Base-by-base conservation (phyloP, 2,797 vertebrate genomes). In the Leucoraja ocellata region DNA sequence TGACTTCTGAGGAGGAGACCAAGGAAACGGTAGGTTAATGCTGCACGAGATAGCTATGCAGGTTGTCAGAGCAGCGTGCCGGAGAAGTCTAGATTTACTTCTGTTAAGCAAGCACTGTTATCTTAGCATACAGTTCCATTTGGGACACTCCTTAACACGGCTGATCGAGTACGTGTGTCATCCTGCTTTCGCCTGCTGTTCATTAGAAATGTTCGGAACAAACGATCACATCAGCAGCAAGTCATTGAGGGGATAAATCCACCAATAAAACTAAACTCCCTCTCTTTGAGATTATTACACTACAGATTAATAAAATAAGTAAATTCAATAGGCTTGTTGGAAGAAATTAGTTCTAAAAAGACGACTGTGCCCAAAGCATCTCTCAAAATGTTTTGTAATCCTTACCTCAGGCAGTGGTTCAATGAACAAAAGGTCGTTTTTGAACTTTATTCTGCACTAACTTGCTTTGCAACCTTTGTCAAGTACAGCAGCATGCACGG, bases 131-230 rank as follows among this genome's bases (percentile, higher is more conserved):
- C 84, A 68, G 36, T 68, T 16, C 84, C n/a, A 16, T n/a, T 88
- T 88, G 84, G 63, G 61, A 21, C 16, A 68, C 63, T 88, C 84
- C 84, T 88, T 88, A 88, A 68, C n/a, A 88, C 14, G 84, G 84
- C 84, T 88, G 84, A 88, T n/a, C n/a, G 84, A 88, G 84, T 68
- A 63, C 18, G 84, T 68, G 14, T 16, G 16, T 88, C 84, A 88
- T 65, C 63, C 63, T 65, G 8, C 81, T 84, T 68, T 88, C 61
- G 4, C n/a, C n/a, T 16, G 9, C 61, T 36, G 63, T 65, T 88
- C 84, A 88, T 63, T 63, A 88, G 61, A 68, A 2, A 32, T 28
- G 61, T 36, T 8, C n/a, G 36, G 6, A 88, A 65, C 63, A 88
- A 68, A 63, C 0, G 84, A 36, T 18, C 63, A 63, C n/a, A 68